These are phyloP conservation scores for Zeuzera pyrina DNA, from an alignment of 2,888 invertebrate species.

Conservation along the genomic window DNA sequence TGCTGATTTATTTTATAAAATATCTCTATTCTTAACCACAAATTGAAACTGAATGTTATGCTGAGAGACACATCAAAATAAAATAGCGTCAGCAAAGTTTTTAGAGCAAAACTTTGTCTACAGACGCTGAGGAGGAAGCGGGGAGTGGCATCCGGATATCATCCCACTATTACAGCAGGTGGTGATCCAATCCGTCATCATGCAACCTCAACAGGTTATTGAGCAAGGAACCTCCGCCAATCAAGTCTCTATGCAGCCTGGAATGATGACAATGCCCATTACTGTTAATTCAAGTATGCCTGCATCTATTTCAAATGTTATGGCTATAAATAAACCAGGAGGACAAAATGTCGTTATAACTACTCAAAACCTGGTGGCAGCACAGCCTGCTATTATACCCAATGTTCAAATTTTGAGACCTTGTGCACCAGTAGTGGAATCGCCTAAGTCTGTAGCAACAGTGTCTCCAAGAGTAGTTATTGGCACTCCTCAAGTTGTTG, in stretches of 20 bases:
- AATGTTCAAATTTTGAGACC: slow-evolving; percentile 89
- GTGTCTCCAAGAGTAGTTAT: slow-evolving; percentile 88
- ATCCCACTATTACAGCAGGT: too few relatives aligned
- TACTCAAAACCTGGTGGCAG: slow-evolving; percentile 75
- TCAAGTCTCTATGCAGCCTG: slow-evolving; percentile 61
- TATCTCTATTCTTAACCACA: too few relatives aligned
- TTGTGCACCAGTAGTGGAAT: slow-evolving; percentile 76
- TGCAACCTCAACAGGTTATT: slow-evolving; percentile 62
- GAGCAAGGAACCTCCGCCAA: slow-evolving; percentile 51
- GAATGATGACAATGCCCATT: slow-evolving; percentile 77
- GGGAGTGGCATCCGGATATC: too few relatives aligned
- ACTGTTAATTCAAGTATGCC: slow-evolving; percentile 74
- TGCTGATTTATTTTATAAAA: too few relatives aligned
- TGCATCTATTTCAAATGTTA: slow-evolving; percentile 75
- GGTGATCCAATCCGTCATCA: slow-evolving; percentile 20
- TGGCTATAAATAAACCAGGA: slow-evolving; percentile 75
- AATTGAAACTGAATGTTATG: too few relatives aligned
- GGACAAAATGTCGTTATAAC: slow-evolving; percentile 69
- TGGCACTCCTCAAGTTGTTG: slow-evolving; percentile 86
- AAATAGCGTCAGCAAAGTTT: too few relatives aligned
- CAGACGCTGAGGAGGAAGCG: too few relatives aligned
- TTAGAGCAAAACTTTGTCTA: too few relatives aligned
- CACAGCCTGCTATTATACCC: slow-evolving; percentile 76
- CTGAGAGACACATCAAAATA: too few relatives aligned
- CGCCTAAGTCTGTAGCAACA: slow-evolving; percentile 83